Conservation (phyloP, 2,113 vertebrate genomes). For the Salvelinus sp. region DNA sequence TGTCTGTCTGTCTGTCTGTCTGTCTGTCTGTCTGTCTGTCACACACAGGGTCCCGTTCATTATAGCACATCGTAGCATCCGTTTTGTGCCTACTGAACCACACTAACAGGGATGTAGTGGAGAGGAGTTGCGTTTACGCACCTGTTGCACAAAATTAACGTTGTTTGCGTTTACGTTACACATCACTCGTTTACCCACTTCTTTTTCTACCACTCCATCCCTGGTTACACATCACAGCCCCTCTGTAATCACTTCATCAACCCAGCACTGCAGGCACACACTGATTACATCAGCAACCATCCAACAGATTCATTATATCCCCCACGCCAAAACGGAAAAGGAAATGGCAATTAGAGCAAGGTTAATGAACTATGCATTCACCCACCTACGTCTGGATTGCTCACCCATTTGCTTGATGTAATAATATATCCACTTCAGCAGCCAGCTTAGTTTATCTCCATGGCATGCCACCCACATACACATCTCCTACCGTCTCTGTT, state of each 20-base stretch:
- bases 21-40: no score
- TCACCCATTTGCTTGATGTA: constrained; percentile 44
- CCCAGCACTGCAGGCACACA: constrained; percentile 17
- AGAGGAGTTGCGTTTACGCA: no score
- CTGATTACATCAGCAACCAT: constrained; percentile 44
- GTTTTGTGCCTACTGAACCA: no score
- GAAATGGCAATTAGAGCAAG: constrained; percentile 58
- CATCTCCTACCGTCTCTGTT: constrained; percentile 30
- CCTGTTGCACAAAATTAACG: no score
- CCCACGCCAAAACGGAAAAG: constrained; percentile 32
- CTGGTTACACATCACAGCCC: constrained; percentile 1
- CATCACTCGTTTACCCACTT: no score
- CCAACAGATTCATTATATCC: constrained; percentile 23
- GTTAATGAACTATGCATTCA: constrained; percentile 63
- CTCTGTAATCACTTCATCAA: constrained; percentile 28
- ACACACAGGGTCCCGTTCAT: no score
- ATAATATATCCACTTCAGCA: constrained; percentile 45
- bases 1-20: no score
- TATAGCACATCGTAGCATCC: no score
- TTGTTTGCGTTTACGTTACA: no score
- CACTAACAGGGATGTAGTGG: no score
- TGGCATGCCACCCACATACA: constrained; percentile 49
- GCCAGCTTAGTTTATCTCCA: constrained; percentile 1
- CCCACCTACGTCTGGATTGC: constrained; percentile 54
- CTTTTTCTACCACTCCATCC: no score